Evolutionary conservation across 92 coral and sea anemone species (phyloP).

Genomic region (Diadumene lineata): DNA sequence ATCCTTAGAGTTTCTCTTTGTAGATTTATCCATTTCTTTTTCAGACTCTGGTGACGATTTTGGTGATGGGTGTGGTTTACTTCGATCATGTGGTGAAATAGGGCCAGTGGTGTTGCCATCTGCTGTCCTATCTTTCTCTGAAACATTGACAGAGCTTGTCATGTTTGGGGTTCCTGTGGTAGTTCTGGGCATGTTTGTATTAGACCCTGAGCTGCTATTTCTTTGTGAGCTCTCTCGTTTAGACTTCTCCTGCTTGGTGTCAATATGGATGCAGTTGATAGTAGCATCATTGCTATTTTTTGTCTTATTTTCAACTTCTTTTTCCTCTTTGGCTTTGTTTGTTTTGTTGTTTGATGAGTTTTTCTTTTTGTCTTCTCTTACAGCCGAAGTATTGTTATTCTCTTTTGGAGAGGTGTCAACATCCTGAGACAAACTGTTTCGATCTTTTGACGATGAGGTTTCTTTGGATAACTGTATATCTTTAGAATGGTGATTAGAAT

Average conservation of each 20-base stretch:
- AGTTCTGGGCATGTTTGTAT: not conserved
- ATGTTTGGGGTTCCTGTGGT: not conserved
- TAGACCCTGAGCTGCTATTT: constrained; percentile 16
- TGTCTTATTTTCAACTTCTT: constrained; percentile 50
- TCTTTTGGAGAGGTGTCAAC: not conserved
- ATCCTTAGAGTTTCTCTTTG: constrained; percentile 44
- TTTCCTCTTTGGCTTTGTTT: constrained; percentile 21
- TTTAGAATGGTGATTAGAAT: not conserved
- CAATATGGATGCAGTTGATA: constrained; percentile 16
- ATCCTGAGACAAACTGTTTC: not conserved
- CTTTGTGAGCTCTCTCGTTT: constrained; percentile 21
- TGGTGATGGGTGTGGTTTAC: constrained; percentile 24
- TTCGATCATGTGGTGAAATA: constrained; percentile 34
- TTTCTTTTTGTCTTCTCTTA: constrained; percentile 31
- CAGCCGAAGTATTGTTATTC: not conserved
- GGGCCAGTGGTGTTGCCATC: constrained; percentile 22
- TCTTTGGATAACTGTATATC: constrained; percentile 12
- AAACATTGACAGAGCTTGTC: constrained; percentile 1
- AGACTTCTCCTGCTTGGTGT: constrained; percentile 7
- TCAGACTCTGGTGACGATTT: constrained; percentile 43
- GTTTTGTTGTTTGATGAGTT: constrained; percentile 6
- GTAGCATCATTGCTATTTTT: constrained; percentile 10
- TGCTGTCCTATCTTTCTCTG: constrained; percentile 6
- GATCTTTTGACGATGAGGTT: not conserved
- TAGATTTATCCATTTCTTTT: constrained; percentile 16